Evolutionary conservation across 2,113 vertebrate species (phyloP).

Genomic region (Oryzias curvinotus): DNA sequence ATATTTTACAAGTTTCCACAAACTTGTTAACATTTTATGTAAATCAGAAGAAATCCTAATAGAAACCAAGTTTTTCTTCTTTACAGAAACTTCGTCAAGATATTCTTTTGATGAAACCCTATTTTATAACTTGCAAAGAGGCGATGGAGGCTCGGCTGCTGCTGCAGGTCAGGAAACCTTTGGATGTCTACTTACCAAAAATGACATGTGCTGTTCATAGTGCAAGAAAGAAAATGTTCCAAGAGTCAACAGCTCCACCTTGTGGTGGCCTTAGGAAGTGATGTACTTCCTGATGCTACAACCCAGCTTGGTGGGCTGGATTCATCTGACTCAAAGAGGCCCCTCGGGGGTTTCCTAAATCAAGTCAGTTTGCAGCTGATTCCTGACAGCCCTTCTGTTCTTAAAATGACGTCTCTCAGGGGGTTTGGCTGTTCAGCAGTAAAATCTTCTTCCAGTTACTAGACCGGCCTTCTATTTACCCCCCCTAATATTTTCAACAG

Average conservation of each 20-base stretch:
- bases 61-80: slow-evolving; percentile 1
- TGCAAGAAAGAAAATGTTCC: background rate
- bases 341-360: no score
- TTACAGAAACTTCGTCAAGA: slow-evolving; percentile 95
- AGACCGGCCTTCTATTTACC: no score
- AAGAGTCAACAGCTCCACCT: slow-evolving; percentile 32
- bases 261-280: slow-evolving; percentile 23
- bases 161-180: slow-evolving; percentile 82
- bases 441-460: no score
- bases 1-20: background rate
- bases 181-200: background rate
- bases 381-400: no score
- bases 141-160: slow-evolving; percentile 94
- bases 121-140: slow-evolving; percentile 97
- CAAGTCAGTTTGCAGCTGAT: no score
- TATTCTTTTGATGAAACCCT: slow-evolving; percentile 97
- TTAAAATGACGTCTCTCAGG: no score
- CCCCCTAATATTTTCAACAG: no score
- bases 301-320: no score
- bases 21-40: background rate
- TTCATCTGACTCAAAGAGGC: no score
- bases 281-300: no score
- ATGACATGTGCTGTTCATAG: background rate
- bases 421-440: no score
- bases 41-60: background rate